These are phyloP conservation scores for Hyposmocoma kahamanoa DNA, from an alignment of 1,140 invertebrate genomes.

Conservation along the genomic window DNA sequence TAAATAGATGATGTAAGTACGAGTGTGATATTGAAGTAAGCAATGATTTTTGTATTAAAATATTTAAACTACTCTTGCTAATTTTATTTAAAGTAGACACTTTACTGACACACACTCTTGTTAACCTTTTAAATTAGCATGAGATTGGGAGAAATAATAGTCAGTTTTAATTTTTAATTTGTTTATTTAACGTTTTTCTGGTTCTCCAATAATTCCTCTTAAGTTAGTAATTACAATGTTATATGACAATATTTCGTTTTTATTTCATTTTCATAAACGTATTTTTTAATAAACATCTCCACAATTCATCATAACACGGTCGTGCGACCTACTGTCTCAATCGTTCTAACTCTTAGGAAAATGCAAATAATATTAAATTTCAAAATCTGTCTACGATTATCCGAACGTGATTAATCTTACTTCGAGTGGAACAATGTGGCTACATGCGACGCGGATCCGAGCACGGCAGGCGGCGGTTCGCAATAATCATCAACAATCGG, in stretches of 20 bases:
- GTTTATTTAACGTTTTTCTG: constrained; percentile 72
- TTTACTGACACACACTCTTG: neutral
- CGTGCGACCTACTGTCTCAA: constrained; percentile 69
- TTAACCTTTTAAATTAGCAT: neutral
- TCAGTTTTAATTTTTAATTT: constrained; percentile 60
- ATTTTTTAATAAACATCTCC: constrained; percentile 72
- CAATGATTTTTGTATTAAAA: constrained; percentile 66
- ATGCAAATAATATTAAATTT: constrained; percentile 71
- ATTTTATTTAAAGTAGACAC: constrained; percentile 21
- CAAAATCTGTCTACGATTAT: constrained; percentile 68
- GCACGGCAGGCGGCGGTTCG: constrained; percentile 8
- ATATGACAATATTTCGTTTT: constrained; percentile 71
- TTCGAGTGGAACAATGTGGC: constrained; percentile 58
- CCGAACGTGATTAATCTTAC: constrained; percentile 66
- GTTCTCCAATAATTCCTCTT: constrained; percentile 71
- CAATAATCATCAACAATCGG: constrained; percentile 9
- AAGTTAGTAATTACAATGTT: constrained; percentile 72
- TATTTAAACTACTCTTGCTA: constrained; percentile 43
- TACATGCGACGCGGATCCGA: constrained; percentile 24
- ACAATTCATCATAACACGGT: constrained; percentile 70
- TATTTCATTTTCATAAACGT: constrained; percentile 71
- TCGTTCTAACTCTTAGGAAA: constrained; percentile 71
- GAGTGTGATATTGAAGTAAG: constrained; percentile 72
- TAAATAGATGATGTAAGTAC: constrained; percentile 72
- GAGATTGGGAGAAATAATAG: constrained; percentile 31